A percentile compares a stretch with the other conserved stretches of the same genome.
These are phyloP conservation scores for Peromyscus californicus DNA, from an alignment of 2,113 vertebrate species.

Conservation along the genomic window DNA sequence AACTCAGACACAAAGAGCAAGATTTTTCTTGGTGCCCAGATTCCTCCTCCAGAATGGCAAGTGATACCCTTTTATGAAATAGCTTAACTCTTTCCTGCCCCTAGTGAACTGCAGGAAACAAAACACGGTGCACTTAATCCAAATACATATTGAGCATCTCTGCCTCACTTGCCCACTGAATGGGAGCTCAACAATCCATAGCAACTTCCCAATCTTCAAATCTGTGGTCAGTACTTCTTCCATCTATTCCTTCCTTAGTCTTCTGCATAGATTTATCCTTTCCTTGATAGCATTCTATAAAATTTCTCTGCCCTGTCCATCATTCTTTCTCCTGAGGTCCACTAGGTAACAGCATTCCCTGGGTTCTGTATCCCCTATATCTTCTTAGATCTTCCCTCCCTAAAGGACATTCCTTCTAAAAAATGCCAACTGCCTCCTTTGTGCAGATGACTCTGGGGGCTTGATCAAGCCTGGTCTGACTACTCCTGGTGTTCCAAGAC, in stretches of 20 bases:
- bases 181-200: not conserved
- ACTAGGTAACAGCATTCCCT: too few species aligned
- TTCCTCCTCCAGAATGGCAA: not conserved
- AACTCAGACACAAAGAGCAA: not conserved
- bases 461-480: fast-evolving
- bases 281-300: not conserved
- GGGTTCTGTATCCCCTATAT: not conserved
- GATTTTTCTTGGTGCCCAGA: not conserved
- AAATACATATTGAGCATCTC: not conserved
- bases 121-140: not conserved
- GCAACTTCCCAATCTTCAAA: not conserved
- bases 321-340: not conserved
- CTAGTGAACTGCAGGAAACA: not conserved
- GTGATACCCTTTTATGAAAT: not conserved
- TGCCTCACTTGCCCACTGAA: not conserved
- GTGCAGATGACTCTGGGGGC: not conserved
- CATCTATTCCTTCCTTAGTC: not conserved
- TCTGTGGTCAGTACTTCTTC: not conserved
- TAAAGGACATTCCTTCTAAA: not conserved
- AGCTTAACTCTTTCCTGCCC: not conserved
- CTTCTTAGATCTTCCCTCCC: not conserved
- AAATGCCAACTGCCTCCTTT: not conserved
- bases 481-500: not conserved
- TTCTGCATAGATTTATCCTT: not conserved
- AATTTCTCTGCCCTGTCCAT: not conserved